phyloP scores from a whole-genome alignment of 2,888 invertebrate species.

The Archips xylosteana region DNA sequence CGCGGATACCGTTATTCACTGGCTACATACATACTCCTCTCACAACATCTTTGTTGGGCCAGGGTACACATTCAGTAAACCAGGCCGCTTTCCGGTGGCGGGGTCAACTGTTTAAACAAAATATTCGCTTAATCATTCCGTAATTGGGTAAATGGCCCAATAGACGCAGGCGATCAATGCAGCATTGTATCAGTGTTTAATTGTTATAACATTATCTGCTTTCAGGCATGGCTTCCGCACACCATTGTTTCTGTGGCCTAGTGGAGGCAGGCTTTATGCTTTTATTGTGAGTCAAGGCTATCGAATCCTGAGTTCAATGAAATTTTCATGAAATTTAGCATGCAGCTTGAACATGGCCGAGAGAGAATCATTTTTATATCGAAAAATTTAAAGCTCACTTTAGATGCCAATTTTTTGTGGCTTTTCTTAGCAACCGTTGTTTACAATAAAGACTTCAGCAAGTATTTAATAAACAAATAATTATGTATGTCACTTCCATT shows the following conservation, averaged over 20 bases:
- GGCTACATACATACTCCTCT: conserved; percentile 15
- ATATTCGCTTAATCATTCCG: conserved; percentile 28
- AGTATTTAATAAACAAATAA: no score
- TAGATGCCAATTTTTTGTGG: no score
- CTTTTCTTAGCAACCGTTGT: no score
- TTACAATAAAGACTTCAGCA: no score
- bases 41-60: conserved; percentile 15
- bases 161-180: conserved; percentile 21
- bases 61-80: conserved; percentile 15
- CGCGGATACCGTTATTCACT: conserved; percentile 66
- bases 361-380: no score
- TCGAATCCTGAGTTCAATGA: neutral
- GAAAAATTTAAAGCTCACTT: no score
- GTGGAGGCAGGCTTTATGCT: conserved; percentile 1
- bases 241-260: conserved; percentile 24
- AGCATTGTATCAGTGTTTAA: conserved; percentile 29
- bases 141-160: conserved; percentile 39
- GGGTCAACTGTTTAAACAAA: conserved; percentile 42
- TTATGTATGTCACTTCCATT: no score
- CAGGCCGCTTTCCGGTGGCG: conserved; percentile 9
- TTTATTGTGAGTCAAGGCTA: neutral
- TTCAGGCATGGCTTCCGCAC: conserved; percentile 32
- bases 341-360: no score
- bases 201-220: conserved; percentile 34
- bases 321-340: no score